Conservation (phyloP, 2,113 vertebrate genomes). For the Pygoscelis adeliae region DNA sequence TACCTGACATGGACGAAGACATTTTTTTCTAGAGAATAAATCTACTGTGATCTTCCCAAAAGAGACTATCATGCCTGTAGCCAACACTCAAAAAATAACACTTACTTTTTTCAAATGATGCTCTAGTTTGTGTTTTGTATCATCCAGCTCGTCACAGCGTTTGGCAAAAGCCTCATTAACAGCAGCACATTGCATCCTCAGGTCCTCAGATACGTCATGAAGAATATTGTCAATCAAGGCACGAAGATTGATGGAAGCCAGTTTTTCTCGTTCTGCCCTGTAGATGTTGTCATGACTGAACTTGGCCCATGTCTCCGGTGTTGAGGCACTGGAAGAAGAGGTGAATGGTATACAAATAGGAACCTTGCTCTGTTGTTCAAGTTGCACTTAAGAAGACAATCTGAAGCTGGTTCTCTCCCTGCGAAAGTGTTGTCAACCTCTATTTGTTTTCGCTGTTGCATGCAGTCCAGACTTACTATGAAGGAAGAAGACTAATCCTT, state of each 20-base stretch:
- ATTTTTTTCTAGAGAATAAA: neutral
- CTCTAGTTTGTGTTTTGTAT: constrained; percentile 79
- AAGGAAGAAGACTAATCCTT: neutral
- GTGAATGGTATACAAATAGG: too few species aligned
- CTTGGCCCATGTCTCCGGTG: constrained; percentile 77
- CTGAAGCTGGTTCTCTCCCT: neutral
- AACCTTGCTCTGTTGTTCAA: neutral
- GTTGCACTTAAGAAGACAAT: neutral
- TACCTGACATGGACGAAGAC: too few species aligned
- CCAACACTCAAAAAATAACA: neutral
- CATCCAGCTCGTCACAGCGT: constrained; percentile 77
- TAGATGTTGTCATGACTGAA: constrained; percentile 84
- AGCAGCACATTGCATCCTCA: constrained; percentile 76
- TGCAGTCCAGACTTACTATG: too few species aligned
- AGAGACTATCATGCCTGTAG: neutral
- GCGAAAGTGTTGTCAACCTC: neutral
- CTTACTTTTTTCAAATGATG: constrained; percentile 76
- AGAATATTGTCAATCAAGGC: constrained; percentile 80
- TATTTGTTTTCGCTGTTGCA: neutral
- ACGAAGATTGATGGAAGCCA: constrained; percentile 79
- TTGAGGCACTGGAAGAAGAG: constrained; percentile 75
- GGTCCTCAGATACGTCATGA: constrained; percentile 81
- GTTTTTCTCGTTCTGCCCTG: constrained; percentile 76
- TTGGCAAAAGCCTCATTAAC: constrained; percentile 78
- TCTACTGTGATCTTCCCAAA: neutral